Base-by-base conservation (phyloP, 2,113 vertebrate genomes). In the Pteruthius melanotis region DNA sequence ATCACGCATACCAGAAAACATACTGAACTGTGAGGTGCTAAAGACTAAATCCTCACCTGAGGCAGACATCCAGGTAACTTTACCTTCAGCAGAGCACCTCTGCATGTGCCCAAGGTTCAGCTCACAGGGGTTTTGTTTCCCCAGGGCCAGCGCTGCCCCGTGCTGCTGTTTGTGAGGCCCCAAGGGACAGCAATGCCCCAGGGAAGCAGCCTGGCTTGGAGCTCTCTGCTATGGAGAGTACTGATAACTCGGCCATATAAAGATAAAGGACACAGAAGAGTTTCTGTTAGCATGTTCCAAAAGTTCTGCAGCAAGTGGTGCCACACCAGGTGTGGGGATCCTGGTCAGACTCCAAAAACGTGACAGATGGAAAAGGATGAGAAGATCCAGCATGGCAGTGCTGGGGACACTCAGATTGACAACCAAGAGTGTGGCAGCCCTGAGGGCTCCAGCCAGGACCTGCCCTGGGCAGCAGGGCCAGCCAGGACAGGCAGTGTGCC, bases 281-380 rank as follows among this genome's bases (percentile, higher is more conserved):
- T 31, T 90, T 53, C 31, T 42, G 8, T 21, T 6, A 3, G 17
- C 1, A 1, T 3, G 7, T 30, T 76, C 42, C 33, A 47, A 40
- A 39, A 56, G 11, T 21, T 49, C 9, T 44, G 27, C 21, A 57
- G 39, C 24, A 42, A 54, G 28, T 18, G 14, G 6, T 21, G 26
- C 35, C 27, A 22, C 2, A 3, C 14, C 40, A 69, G 37, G 18
- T 9, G 21, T 33, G 35, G 17, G 26, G 26, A 37, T 47, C 17
- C 49, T 33, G 7, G 11, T 27, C 61, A 47, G 28, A 11, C 8
- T 11, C 42, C 2, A 1, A 54, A 78, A 70, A 9, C 13, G 31
- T 0, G 0, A 7, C 4, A 24, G 28, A 39, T 18, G 9, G n/a
- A 47, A 78, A 89, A 75, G 27, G 6, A 6, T 3, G 17, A 44